Evolutionary conservation across 1,140 invertebrate genomes (phyloP), one percentile per base, ranked within the genome.

Genomic region (Berghia stephanieae): DNA sequence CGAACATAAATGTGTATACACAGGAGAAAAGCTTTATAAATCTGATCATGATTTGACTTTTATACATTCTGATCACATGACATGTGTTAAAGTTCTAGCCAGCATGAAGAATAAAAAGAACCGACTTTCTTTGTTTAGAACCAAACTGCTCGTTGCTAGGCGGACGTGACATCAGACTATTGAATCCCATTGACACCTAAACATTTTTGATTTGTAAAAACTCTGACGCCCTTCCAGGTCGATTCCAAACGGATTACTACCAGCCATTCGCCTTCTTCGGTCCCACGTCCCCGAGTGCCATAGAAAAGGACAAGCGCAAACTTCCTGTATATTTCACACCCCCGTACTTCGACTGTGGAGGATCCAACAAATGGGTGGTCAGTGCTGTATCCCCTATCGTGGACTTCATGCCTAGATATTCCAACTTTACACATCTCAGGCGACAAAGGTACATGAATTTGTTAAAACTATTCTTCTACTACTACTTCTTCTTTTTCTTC

Each of bases 291-390:
- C 87, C 88, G 0, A 80, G 83, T 43, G 80, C 82, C 10, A 77
- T 72, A 10, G 84, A 83, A 10, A 81, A 69, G 21, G 82, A 85
- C 49, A 75, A 81, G 95, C 97, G 91, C 91, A 90, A 86, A 94
- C 94, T 92, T 91, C 97, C 97, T 43, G 95, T 99, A 0, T 94
- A 96, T 90, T 98, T 95, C 93, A 97, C 95, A 2, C 90, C 46
- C 67, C 96, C 97, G 0, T 99, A 99, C 89, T 99, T 96, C 89
- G 97, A 99, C 91, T 99, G 97, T 89, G 94, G 94, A 18, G 91
- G 96, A 82, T 94, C 96, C 0, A 98, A 98, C 90, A 95, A 97
- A 88, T 99, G 97, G 97, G 89, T 98, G 6, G 94, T 98, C 1
- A 94, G 93, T 75, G 97, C 96, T 31, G 94, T 96, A 8, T 94